Base-by-base conservation (phyloP, 53 echinoderm and acorn worm genomes). In the Temnopleurus reevesii region DNA sequence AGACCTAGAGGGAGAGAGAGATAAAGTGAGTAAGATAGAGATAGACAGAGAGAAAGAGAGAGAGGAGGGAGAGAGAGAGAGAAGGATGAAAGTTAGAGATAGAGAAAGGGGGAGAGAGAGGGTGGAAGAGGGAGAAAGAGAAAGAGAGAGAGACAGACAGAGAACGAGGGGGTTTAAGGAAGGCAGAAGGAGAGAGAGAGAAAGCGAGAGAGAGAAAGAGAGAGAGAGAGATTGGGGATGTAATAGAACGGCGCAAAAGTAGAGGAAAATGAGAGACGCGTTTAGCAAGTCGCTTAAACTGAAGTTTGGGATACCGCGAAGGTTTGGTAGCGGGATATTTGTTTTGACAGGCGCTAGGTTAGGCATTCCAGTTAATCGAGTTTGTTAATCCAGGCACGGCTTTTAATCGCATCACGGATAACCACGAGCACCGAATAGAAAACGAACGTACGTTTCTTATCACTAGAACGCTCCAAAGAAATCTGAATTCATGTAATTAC, bases 271-370 rank as follows among this genome's bases (percentile, higher is more conserved):
- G 49, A 49, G 23, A n/a, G 8, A 41, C 0, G 65, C 1, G 1
- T 12, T 7, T 28, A 29, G 60, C 8, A 41, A n/a, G 41, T 13
- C 36, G 19, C 36, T 8, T n/a, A 71, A 49, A 15, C n/a, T 7
- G 71, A 43, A 71, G 36, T 41, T 41, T 0, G 8, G 71, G 8
- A 38, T 19, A 8, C 28, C 23, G 41, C 41, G 71, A 71, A 71
- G 71, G 71, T 71, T 80, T 41, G 45, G 80, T 31, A 47, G 80
- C 80, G 47, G 80, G 28, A 49, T 80, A 51, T 49, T 46, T 80
- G 80, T 80, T 80, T 80, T 80, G 25, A 27, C 80, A 80, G 80
- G 80, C 80, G 80, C 80, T 49, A 80, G 49, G 80, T 80, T 80
- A 47, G 51, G 80, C 47, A 49, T 80, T 46, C 47, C 43, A 38